Evolutionary conservation across 2,113 vertebrate species (phyloP).

Genomic region (Ranitomeya imitator): DNA sequence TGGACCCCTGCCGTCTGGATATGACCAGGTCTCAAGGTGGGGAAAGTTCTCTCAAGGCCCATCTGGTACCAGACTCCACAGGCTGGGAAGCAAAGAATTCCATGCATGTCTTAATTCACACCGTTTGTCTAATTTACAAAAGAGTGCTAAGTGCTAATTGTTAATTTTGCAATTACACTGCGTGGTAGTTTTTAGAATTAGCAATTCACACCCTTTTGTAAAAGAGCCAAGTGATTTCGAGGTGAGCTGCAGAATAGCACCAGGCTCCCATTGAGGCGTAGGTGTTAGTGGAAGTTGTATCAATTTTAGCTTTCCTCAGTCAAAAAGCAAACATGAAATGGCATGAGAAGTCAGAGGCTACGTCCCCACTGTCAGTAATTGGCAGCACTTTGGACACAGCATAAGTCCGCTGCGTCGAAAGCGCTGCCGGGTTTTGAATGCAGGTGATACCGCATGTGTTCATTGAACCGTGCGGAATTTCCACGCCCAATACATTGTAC

Average conservation of each 20-base stretch:
- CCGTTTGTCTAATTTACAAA: conserved; percentile 17
- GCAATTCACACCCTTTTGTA: conserved; percentile 19
- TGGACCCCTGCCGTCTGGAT: not conserved
- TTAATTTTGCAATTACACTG: conserved; percentile 22
- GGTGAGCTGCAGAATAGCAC: conserved; percentile 16
- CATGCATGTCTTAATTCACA: not conserved
- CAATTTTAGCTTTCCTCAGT: not conserved
- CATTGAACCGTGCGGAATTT: no score
- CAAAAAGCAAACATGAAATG: not conserved
- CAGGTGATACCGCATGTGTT: no score
- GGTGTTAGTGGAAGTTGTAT: not conserved
- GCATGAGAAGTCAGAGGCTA: not conserved
- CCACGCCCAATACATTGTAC: no score
- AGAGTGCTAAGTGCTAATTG: conserved; percentile 20
- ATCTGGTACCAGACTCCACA: not conserved
- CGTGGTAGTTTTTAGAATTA: conserved; percentile 11
- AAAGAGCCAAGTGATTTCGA: conserved; percentile 35
- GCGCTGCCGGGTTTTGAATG: not conserved
- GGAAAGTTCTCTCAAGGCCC: not conserved
- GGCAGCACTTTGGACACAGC: no score
- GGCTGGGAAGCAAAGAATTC: not conserved
- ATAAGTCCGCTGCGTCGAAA: no score
- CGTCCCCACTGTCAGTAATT: no score
- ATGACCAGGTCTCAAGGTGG: not conserved
- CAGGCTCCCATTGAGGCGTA: not conserved